Evolutionary conservation across 2,113 vertebrate species (phyloP), one percentile per base, ranked within the genome.

Genomic region (Struthidea cinerea): DNA sequence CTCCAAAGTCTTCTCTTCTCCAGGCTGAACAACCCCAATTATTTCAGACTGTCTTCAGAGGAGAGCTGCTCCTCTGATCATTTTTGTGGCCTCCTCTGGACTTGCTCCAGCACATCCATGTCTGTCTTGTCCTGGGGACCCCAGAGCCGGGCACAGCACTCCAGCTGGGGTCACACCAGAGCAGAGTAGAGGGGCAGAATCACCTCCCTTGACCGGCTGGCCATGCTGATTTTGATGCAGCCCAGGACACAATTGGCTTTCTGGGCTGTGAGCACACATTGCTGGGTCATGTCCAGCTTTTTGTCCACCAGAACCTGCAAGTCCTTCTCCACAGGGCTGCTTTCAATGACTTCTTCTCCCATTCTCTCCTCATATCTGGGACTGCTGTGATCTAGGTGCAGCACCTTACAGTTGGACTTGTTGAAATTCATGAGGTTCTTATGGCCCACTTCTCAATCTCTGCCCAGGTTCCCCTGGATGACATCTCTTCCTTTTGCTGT

Each of bases 141-240:
- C 18, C 19, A 63, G 10, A 52, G 37, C 23, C 59, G 68, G 26
- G 22, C 28, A 5, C 12, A 65, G 59, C 28, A 13, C 35, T 73
- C 11, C 33, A 17, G 28, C 4, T 39, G 23, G 5, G 10, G 10
- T 57, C 44, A 24, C 52, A 44, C 10, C 28, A 44, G 68, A 46
- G 53, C 60, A 73, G 59, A 56, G 22, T 0, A 44, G 35, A 52
- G 44, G 33, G 44, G 33, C 19, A 52, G 33, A 52, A 26, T 67
- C 16, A 3, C 28, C 10, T 30, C 16, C 60, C 28, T 67, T 4
- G 6, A 1, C 37, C 37, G 46, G 33, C 22, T 81, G 77, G 16
- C 19, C 7, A 26, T 0, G 0, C 6, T 52, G 33, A 4, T 44
- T 59, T 67, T 20, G 39, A 30, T 60, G 23, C 4, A 39, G 28